A percentile compares a stretch with the other conserved stretches of the same genome.
Conservation (phyloP, 1,140 invertebrate species). For the Nymphalis io region DNA sequence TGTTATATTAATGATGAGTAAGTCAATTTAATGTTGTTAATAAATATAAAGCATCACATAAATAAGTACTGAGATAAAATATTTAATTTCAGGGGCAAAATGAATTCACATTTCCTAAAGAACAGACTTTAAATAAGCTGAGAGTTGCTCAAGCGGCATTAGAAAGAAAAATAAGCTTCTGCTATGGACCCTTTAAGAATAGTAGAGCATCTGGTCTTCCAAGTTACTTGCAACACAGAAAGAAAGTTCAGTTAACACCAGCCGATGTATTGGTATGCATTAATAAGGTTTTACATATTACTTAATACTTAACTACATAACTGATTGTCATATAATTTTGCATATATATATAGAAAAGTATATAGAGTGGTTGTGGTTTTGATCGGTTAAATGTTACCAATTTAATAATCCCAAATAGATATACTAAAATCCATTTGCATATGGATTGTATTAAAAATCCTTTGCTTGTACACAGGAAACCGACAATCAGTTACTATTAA, state of each 20-base stretch:
- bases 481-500: constrained; percentile 79
- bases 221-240: constrained; percentile 17
- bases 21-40: too few relatives aligned
- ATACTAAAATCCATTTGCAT: not conserved
- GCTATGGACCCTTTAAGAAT: constrained; percentile 42
- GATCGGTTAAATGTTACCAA: too few relatives aligned
- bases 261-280: constrained; percentile 50
- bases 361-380: too few relatives aligned
- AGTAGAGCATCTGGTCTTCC: not conserved
- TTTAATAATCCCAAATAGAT: too few relatives aligned
- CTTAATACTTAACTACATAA: too few relatives aligned
- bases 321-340: too few relatives aligned
- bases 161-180: constrained; percentile 61
- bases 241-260: constrained; percentile 44
- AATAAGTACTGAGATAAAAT: not conserved
- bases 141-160: constrained; percentile 58
- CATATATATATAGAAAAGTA: too few relatives aligned
- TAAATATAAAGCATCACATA: too few relatives aligned
- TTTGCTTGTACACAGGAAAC: constrained; percentile 43
- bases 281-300: constrained; percentile 18
- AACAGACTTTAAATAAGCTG: constrained; percentile 52
- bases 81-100: constrained; percentile 35
- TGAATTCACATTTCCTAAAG: constrained; percentile 54
- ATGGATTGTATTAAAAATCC: too few relatives aligned
- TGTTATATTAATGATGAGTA: too few relatives aligned